These are phyloP conservation scores for Glomeris marginata DNA, from an alignment of 2,888 invertebrate species.

Conservation along the genomic window DNA sequence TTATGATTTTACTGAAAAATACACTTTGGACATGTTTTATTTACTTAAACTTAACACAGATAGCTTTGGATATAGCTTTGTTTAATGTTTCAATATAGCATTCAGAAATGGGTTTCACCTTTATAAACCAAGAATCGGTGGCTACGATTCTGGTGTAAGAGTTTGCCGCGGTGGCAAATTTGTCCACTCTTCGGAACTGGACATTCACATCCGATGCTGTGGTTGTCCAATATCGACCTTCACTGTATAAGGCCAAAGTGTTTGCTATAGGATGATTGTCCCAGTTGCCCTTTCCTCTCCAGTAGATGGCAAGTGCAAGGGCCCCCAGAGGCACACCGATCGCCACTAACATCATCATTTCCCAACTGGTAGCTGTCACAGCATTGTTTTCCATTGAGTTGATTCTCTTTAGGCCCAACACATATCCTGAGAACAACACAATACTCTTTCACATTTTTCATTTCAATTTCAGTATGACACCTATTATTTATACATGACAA, in stretches of 20 bases:
- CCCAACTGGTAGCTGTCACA: no score
- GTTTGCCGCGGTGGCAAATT: conserved; percentile 5
- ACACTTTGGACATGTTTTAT: no score
- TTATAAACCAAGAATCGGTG: conserved; percentile 77
- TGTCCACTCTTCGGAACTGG: conserved; percentile 42
- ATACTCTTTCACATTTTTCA: no score
- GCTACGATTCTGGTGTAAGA: conserved; percentile 25
- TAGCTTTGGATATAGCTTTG: no score
- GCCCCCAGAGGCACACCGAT: conserved; percentile 36
- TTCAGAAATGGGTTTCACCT: conserved; percentile 38
- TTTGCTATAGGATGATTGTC: conserved; percentile 57
- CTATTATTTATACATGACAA: no score
- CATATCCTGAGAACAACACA: no score
- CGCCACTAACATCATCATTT: conserved; percentile 10
- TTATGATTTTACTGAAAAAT: no score
- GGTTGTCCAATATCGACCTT: conserved; percentile 47
- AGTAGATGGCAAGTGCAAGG: conserved; percentile 38
- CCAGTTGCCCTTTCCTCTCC: conserved; percentile 56
- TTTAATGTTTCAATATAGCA: no score
- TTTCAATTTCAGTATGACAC: no score
- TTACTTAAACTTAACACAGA: no score
- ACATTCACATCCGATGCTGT: conserved; percentile 53
- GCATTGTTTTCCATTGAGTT: no score
- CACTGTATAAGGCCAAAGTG: conserved; percentile 47
- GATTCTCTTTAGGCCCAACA: no score